Evolutionary conservation across 2,888 invertebrate species (phyloP), one percentile per base, ranked within the genome.

Genomic region (Fragum fragum): DNA sequence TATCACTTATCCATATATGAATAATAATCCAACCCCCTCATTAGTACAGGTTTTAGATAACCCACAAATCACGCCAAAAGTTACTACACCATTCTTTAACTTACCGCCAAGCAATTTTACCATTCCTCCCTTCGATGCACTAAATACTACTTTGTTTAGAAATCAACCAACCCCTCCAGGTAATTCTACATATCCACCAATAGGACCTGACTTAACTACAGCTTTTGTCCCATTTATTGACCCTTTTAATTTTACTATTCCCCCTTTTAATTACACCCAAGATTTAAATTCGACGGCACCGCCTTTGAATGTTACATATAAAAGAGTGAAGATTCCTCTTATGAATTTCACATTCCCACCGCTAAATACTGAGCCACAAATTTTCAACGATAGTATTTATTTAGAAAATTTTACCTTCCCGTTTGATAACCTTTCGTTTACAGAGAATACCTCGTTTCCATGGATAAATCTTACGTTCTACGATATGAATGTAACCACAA

Each of bases 201-300:
- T 59, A 36, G 32, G 32, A 9, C 32, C 32, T 6, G 32, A 36
- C 32, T 9, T 36, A 9, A 36, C 32, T 9, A 36, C 32, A 9
- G 5, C 32, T 9, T 36, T 6, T 36, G 32, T 36, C 32, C 28
- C 69, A 14, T 39, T 16, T 26, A 66, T 73, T 36, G 73, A 73
- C 1, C 69, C 79, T 23, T 63, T 71, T 23, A 53, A 73, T 73
- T 42, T 26, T 21, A 72, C 71, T 36, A 23, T 23, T 57, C 57
- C 57, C 18, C 11, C 18, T 28, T 42, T 11, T 26, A 73, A 26
- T n/a, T 14, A 55, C 18, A 26, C 61, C 2, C 39, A 23, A 23
- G 23, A 7, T 16, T 16, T 55, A 26, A 68, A 42, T 16, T 28
- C 42, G 2, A 42, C 29, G 6, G n/a, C 42, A 18, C 72, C 73